Evolutionary conservation across 2,888 invertebrate species (phyloP).

Genomic region (Scaeva pyrastri): DNA sequence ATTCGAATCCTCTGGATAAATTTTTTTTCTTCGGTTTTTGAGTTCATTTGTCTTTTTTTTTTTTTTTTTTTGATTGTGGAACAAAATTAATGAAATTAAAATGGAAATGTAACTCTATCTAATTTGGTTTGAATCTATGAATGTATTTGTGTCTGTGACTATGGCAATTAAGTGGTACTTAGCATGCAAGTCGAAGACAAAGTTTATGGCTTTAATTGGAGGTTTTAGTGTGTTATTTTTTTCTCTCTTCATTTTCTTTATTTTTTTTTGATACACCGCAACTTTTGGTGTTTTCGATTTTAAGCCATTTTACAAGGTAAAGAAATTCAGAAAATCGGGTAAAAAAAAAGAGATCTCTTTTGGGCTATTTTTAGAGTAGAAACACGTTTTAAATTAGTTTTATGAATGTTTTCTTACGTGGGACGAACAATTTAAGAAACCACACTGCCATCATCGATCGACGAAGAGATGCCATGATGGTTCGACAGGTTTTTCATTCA

Average conservation of each 20-base stretch:
- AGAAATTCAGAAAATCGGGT: neutral
- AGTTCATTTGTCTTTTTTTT: neutral
- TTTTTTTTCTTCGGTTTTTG: neutral
- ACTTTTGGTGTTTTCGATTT: neutral
- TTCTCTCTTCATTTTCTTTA: no score
- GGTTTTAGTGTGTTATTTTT: slow-evolving; percentile 43
- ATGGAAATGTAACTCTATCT: slow-evolving; percentile 33
- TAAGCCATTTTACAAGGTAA: slow-evolving; percentile 25
- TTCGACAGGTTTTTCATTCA: slow-evolving; percentile 42
- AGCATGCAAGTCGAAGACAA: slow-evolving; percentile 46
- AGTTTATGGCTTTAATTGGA: slow-evolving; percentile 53
- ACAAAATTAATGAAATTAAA: slow-evolving; percentile 30
- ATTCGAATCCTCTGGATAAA: slow-evolving; percentile 24
- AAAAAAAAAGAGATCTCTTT: slow-evolving; percentile 12
- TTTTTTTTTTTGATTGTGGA: neutral
- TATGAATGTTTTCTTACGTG: slow-evolving; percentile 17
- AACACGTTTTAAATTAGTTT: slow-evolving; percentile 42
- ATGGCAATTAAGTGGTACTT: slow-evolving; percentile 59
- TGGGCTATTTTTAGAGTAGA: slow-evolving; percentile 29
- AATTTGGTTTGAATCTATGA: slow-evolving; percentile 15
- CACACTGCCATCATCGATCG: neutral
- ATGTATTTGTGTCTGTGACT: slow-evolving; percentile 20
- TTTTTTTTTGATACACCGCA: slow-evolving; percentile 13
- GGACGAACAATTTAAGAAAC: neutral
- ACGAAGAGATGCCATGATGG: neutral